These are phyloP conservation scores for Nematopogon swammerdamellus DNA, from an alignment of 2,888 invertebrate genomes.

Conservation along the genomic window DNA sequence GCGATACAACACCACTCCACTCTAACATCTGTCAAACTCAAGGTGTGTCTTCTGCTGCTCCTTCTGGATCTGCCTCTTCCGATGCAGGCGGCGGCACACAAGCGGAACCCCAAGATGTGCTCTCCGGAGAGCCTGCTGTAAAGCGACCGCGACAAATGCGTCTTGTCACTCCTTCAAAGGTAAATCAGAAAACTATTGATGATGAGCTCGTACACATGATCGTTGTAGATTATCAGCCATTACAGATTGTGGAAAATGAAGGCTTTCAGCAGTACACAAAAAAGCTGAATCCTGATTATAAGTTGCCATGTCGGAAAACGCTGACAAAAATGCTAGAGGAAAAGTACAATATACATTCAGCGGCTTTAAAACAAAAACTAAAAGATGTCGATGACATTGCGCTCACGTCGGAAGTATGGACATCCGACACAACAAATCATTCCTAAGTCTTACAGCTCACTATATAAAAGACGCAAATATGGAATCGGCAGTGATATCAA, in stretches of 20 bases:
- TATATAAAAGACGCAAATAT: neutral
- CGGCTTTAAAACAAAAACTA: constrained; percentile 10
- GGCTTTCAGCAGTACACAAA: constrained; percentile 8
- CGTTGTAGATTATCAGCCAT: constrained; percentile 9
- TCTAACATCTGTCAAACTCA: too few species aligned
- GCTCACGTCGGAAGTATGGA: constrained; percentile 10
- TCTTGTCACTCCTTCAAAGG: constrained; percentile 9
- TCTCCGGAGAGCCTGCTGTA: too few species aligned
- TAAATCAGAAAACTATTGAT: constrained; percentile 9
- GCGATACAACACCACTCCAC: neutral
- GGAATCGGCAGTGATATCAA: constrained; percentile 9
- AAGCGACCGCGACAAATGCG: constrained; percentile 7
- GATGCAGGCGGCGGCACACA: too few species aligned
- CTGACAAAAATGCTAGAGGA: constrained; percentile 4
- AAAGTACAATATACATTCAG: constrained; percentile 8
- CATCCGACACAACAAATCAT: too few species aligned
- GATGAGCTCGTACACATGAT: constrained; percentile 10
- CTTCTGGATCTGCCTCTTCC: too few species aligned
- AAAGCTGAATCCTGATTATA: constrained; percentile 8
- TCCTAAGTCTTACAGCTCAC: too few species aligned
- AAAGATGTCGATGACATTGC: constrained; percentile 6
- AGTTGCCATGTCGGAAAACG: constrained; percentile 7
- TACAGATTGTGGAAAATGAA: constrained; percentile 9
- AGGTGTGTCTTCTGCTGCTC: too few species aligned
- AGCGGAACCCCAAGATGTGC: neutral